These are phyloP conservation scores for Chrysotoxum bicinctum DNA, from an alignment of 2,888 invertebrate species.

Conservation along the genomic window DNA sequence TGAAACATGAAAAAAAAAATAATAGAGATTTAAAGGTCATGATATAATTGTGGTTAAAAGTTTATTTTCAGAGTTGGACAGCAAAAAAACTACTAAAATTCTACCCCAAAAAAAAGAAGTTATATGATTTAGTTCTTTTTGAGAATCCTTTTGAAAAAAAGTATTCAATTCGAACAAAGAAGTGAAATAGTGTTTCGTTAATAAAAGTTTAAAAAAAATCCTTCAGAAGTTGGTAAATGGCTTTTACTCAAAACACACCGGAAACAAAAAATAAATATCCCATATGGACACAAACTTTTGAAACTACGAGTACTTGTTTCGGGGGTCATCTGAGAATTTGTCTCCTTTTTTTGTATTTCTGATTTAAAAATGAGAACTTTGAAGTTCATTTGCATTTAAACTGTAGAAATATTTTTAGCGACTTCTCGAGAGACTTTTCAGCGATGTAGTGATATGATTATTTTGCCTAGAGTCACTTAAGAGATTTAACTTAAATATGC, in stretches of 20 bases:
- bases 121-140: background rate
- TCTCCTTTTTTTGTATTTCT: background rate
- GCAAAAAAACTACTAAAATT: background rate
- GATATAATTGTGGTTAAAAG: slow-evolving; percentile 23
- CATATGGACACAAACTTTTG: background rate
- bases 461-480: too few relatives aligned
- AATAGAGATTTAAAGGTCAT: slow-evolving; percentile 1
- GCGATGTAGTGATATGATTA: too few relatives aligned
- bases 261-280: background rate
- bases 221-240: background rate
- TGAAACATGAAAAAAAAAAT: slow-evolving; percentile 80
- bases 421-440: too few relatives aligned
- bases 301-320: background rate
- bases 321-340: too few relatives aligned
- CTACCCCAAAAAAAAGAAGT: background rate
- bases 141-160: background rate
- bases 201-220: background rate
- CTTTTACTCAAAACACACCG: background rate
- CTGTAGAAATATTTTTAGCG: background rate
- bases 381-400: background rate
- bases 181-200: background rate
- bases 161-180: background rate
- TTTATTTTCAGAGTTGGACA: background rate
- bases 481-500: too few relatives aligned
- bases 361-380: background rate